Evolutionary conservation across 2,797 vertebrate species (phyloP).

Genomic region (Dendrocincla tyrannina): DNA sequence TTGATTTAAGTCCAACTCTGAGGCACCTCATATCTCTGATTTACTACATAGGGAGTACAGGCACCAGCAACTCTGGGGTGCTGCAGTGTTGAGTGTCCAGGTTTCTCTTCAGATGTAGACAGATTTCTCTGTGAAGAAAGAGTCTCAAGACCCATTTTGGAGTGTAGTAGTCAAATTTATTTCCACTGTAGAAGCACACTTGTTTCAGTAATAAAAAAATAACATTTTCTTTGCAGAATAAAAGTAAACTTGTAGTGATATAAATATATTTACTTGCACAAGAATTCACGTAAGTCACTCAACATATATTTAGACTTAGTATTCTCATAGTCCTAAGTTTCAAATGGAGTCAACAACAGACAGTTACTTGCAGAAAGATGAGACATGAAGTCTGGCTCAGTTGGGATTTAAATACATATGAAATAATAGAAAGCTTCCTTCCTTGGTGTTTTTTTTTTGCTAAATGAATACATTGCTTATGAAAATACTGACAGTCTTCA

Average conservation of each 20-base stretch:
- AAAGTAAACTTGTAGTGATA: slow-evolving; percentile 69
- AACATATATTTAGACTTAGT: slow-evolving; percentile 39
- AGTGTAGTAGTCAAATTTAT: slow-evolving; percentile 64
- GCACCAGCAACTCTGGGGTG: background rate
- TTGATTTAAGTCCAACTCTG: background rate
- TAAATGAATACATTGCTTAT: background rate
- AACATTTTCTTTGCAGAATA: slow-evolving; percentile 75
- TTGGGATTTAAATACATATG: slow-evolving; percentile 23
- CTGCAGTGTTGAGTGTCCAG: background rate
- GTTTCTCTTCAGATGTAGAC: background rate
- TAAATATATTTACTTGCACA: slow-evolving; percentile 69
- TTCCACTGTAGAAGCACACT: slow-evolving; percentile 72
- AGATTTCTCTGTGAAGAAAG: background rate
- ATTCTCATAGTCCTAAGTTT: slow-evolving; percentile 49
- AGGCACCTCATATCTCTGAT: background rate
- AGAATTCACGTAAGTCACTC: slow-evolving; percentile 49
- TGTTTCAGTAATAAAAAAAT: slow-evolving; percentile 78
- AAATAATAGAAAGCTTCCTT: slow-evolving; percentile 2
- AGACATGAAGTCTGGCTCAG: slow-evolving; percentile 44
- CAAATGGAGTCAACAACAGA: slow-evolving; percentile 34
- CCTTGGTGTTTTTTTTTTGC: background rate
- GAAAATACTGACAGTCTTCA: background rate
- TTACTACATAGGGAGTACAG: background rate
- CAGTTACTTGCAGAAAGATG: slow-evolving; percentile 1
- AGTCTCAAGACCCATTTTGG: background rate